Conservation (phyloP, 2,113 vertebrate genomes). For the Ceyx cyanopectus region DNA sequence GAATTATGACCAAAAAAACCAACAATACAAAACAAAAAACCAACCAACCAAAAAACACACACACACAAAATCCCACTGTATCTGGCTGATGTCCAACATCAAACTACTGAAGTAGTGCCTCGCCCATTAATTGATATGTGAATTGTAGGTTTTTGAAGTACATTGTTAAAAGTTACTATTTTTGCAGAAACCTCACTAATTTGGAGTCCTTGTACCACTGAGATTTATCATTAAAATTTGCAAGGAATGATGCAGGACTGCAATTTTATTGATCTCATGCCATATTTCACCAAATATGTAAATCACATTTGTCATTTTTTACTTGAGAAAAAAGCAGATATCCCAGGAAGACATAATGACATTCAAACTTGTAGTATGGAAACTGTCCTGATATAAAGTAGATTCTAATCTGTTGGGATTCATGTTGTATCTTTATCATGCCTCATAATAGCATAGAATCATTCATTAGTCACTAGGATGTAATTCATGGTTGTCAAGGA, state of each 20-base stretch:
- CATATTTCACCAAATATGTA: not conserved
- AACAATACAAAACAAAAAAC: too few relatives aligned
- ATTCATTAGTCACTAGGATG: not conserved
- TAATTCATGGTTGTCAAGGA: not conserved
- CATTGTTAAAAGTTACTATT: not conserved
- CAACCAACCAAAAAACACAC: too few relatives aligned
- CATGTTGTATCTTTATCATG: not conserved
- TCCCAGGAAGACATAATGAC: not conserved
- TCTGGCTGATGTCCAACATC: not conserved
- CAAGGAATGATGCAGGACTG: not conserved
- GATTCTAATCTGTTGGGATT: not conserved
- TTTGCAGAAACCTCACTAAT: not conserved
- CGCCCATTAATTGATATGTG: not conserved
- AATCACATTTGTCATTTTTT: not conserved
- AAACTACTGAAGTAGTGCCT: not conserved
- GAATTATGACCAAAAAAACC: not conserved
- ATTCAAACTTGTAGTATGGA: not conserved
- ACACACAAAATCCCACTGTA: not conserved
- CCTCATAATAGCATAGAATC: not conserved
- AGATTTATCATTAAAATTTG: not conserved
- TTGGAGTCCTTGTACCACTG: not conserved
- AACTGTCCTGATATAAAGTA: not conserved
- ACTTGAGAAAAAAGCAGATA: not conserved
- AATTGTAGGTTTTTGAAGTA: not conserved
- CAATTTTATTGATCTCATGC: not conserved